Base-by-base conservation (phyloP, 2,888 invertebrate species). In the Physocephala rufipes region DNA sequence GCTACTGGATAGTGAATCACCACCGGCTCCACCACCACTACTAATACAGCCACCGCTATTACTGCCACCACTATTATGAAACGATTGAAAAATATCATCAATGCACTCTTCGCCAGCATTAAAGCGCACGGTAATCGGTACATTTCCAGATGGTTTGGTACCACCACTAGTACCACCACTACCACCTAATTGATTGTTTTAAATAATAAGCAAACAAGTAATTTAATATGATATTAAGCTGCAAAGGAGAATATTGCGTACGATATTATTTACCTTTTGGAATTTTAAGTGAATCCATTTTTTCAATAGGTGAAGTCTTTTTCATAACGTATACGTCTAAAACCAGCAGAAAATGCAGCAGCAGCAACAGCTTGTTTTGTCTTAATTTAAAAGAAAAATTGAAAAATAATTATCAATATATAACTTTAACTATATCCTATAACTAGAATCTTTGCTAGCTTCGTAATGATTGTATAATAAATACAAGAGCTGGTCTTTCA, bases 81-180 rank as follows among this genome's bases (percentile, higher is more conserved):
- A 84, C 71, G 84, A 81, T 74, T 85, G 85, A 76, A 84, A 81
- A 65, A 85, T 81, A 73, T 86, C 85, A 74, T 86, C 86, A 70
- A 86, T 79, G 71, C 85, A 84, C 76, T 86, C 86, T 75, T 86
- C 85, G 75, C 83, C 82, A 77, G 86, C 85, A 79, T 85, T 85
- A 72, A 86, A 86, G 68, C 85, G 85, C 72, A 86, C 86, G 43
- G 86, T 82, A 67, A 86, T 83, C 45, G 86, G 85, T 55, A 85
- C 78, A 75, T 80, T 81, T 76, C 80, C 77, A 71, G 82, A 77
- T 58, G 77, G 75, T 75, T 83, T 84, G 47, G 79, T 79, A 7
- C 9, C 5, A 71, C 76, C 76, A 63, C 78, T 71, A 36, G 67
- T 36, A 4, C 66, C 63, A 51, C 59, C 21, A 5, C 24, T 21